Evolutionary conservation across 2,113 vertebrate genomes (phyloP).

Genomic region (Oriolus oriolus): DNA sequence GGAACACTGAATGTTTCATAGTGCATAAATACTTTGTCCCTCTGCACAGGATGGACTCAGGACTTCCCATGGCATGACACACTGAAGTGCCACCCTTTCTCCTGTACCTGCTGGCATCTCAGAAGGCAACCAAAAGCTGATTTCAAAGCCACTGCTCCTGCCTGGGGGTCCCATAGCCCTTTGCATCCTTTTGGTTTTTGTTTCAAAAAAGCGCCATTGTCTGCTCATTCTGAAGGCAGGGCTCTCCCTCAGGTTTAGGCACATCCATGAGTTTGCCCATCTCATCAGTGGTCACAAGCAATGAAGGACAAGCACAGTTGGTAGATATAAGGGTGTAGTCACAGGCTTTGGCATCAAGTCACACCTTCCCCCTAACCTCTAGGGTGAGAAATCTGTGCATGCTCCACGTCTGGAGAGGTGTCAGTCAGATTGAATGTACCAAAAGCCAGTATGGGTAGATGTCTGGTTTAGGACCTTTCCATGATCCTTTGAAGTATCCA

Average conservation of each 20-base stretch:
- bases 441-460: neutral
- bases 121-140: neutral
- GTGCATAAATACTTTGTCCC: accelerated
- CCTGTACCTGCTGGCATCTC: neutral
- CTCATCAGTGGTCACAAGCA: neutral
- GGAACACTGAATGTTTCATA: neutral
- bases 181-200: neutral
- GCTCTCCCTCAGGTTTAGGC: neutral
- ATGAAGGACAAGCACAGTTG: neutral
- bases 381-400: neutral
- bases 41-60: neutral
- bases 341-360: neutral
- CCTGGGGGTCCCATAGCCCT: neutral
- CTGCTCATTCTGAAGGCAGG: neutral
- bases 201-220: neutral
- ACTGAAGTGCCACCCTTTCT: neutral
- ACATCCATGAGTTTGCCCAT: neutral
- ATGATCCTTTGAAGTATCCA: neutral
- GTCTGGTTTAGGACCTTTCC: neutral
- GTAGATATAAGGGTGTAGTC: neutral
- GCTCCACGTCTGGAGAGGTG: neutral
- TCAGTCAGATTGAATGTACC: neutral
- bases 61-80: neutral
- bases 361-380: neutral
- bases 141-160: neutral